Percentiles rank a stretch among this genome's conserved stretches.
phyloP scores from a whole-genome alignment of 2,113 vertebrate genomes.

The Fregetta grallaria region DNA sequence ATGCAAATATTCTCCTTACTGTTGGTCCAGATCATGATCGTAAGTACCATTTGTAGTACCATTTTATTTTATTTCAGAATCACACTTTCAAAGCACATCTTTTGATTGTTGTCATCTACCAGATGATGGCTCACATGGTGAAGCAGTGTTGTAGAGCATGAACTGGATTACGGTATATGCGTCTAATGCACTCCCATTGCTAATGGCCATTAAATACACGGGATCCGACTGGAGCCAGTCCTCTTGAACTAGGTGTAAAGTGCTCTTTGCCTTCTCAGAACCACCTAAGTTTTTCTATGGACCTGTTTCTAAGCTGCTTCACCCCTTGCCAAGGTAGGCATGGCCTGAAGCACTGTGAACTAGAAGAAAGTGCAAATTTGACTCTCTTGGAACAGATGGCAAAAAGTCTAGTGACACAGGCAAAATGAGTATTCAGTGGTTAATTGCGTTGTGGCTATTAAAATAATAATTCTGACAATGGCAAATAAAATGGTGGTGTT shows the following conservation, averaged over 20 bases:
- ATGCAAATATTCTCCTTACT: background rate
- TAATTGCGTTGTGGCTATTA: background rate
- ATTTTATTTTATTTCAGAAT: background rate
- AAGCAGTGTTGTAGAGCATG: background rate
- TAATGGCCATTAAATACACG: background rate
- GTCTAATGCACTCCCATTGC: rapidly evolving
- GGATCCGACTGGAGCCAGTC: background rate
- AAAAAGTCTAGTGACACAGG: background rate
- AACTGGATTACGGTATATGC: rapidly evolving
- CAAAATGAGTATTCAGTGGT: background rate
- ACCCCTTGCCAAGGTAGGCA: background rate
- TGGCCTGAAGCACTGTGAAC: background rate
- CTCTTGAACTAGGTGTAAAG: background rate
- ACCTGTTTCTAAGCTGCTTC: background rate
- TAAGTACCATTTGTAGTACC: background rate
- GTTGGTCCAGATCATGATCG: background rate
- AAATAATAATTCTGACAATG: background rate
- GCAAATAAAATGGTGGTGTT: background rate
- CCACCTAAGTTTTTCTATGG: background rate
- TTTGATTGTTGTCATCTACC: background rate
- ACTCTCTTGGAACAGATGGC: background rate
- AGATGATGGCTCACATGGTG: rapidly evolving
- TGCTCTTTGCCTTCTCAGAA: background rate
- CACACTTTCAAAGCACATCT: background rate
- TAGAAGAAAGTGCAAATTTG: background rate